phyloP scores from a whole-genome alignment of 1,140 invertebrate genomes.

The Aphaenogaster ashmeadi region DNA sequence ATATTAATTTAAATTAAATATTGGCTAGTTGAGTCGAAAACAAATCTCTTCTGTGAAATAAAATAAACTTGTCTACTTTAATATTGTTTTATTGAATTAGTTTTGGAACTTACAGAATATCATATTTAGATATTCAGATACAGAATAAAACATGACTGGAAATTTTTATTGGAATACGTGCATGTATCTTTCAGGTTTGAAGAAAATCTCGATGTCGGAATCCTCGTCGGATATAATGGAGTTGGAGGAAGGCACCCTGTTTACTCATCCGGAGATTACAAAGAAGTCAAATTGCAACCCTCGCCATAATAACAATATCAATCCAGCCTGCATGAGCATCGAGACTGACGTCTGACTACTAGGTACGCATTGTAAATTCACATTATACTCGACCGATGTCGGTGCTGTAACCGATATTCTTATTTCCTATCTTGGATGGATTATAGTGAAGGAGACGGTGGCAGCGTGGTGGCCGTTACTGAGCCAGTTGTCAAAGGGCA shows the following conservation, averaged over 20 bases:
- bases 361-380: constrained; percentile 87
- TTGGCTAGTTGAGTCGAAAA: too few relatives aligned
- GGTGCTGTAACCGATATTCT: background rate
- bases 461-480: constrained; percentile 84
- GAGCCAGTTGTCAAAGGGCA: constrained; percentile 80
- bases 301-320: constrained; percentile 95
- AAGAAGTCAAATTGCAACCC: constrained; percentile 94
- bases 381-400: background rate
- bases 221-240: constrained; percentile 98
- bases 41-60: too few relatives aligned
- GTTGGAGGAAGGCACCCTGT: constrained; percentile 95
- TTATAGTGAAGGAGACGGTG: constrained; percentile 86
- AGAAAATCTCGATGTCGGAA: constrained; percentile 96
- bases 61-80: too few relatives aligned
- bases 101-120: background rate
- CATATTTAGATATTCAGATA: background rate
- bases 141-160: background rate
- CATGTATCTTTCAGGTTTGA: constrained; percentile 90
- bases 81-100: background rate
- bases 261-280: constrained; percentile 91
- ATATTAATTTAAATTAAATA: too few relatives aligned
- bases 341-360: constrained; percentile 99
- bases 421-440: background rate
- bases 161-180: background rate
- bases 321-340: constrained; percentile 93